Conservation (phyloP, 2,888 invertebrate species). For the Heliconius erato region DNA sequence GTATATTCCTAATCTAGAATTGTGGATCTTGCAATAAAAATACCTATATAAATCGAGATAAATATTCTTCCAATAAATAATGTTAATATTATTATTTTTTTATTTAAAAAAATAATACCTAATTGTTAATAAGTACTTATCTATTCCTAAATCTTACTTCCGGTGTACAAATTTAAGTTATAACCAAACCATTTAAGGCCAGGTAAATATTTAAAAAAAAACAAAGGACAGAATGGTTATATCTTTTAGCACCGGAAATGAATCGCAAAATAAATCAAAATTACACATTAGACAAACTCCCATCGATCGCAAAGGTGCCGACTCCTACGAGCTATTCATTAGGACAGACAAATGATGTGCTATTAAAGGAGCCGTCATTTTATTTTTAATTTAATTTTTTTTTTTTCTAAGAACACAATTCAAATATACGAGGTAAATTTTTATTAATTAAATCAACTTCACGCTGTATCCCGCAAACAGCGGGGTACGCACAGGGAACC, state of each 20-base stretch:
- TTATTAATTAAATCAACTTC: no score
- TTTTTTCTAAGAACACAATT: neutral
- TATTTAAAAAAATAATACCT: neutral
- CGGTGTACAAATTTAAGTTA: neutral
- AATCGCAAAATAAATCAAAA: slow-evolving; percentile 81
- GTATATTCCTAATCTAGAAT: neutral
- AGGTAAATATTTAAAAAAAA: slow-evolving; percentile 34
- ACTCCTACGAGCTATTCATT: slow-evolving; percentile 69
- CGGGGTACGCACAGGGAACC: no score
- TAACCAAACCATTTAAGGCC: slow-evolving; percentile 12
- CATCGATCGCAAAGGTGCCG: slow-evolving; percentile 65
- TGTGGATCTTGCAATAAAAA: no score
- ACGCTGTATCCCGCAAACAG: no score
- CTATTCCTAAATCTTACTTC: neutral
- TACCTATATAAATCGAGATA: neutral
- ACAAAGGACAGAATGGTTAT: slow-evolving; percentile 40
- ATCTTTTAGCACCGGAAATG: slow-evolving; percentile 81
- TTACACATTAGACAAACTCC: slow-evolving; percentile 74
- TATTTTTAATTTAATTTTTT: slow-evolving; percentile 31
- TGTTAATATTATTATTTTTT: neutral
- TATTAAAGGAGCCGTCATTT: slow-evolving; percentile 55
- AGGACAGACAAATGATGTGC: slow-evolving; percentile 60
- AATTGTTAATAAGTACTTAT: neutral
- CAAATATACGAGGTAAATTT: neutral
- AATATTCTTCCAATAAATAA: neutral